Conservation (phyloP, 2,797 vertebrate species). For the Spea hammondii region DNA sequence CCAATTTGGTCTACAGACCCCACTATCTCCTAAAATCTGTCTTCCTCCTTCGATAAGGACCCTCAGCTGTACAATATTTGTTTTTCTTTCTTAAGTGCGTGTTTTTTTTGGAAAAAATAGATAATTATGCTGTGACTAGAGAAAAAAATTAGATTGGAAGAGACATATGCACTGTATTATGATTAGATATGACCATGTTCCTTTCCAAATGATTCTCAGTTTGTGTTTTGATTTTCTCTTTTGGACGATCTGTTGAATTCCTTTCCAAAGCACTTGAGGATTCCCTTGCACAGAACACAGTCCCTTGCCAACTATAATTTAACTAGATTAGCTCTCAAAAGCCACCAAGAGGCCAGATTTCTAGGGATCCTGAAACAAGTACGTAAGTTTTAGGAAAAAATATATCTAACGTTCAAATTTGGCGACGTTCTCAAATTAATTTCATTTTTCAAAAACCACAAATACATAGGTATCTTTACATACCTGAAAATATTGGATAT, state of each 20-base stretch:
- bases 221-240: constrained; percentile 52
- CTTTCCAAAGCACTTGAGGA: constrained; percentile 24
- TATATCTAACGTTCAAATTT: no score
- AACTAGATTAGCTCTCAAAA: neutral
- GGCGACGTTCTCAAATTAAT: no score
- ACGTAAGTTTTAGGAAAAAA: neutral
- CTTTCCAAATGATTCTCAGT: constrained; percentile 54
- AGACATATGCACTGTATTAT: constrained; percentile 45
- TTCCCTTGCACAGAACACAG: constrained; percentile 17
- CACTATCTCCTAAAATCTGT: no score
- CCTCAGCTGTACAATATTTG: constrained; percentile 37
- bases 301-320: constrained; percentile 10
- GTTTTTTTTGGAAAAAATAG: constrained; percentile 41
- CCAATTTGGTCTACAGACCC: no score
- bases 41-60: constrained; percentile 1
- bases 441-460: no score
- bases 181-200: constrained; percentile 53
- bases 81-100: constrained; percentile 40
- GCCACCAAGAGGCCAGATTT: constrained; percentile 9
- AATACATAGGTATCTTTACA: no score
- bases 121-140: constrained; percentile 43
- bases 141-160: constrained; percentile 50
- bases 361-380: neutral
- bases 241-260: constrained; percentile 22
- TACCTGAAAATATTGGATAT: no score